phyloP scores from a whole-genome alignment of 2,113 vertebrate species.

The Pogonocichla stellata region DNA sequence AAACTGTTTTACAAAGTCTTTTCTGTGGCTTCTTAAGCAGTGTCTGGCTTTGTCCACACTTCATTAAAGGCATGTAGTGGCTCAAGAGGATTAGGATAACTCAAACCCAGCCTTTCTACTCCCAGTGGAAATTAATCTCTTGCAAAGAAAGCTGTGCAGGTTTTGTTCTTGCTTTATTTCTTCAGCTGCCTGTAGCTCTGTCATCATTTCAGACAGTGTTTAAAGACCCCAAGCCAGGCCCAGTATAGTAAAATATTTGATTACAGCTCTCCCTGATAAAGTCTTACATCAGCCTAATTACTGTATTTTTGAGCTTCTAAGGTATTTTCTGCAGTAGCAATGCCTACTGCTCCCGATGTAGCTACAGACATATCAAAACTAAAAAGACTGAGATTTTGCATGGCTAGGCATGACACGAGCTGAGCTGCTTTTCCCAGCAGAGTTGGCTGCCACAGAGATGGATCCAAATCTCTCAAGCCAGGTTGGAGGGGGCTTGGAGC shows the following conservation, averaged over 20 bases:
- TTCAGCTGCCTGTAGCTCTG: not conserved
- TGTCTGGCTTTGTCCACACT: slow-evolving; percentile 26
- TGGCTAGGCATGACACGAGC: too few species aligned
- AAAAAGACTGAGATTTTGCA: too few species aligned
- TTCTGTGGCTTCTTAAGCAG: slow-evolving; percentile 17
- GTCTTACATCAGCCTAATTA: not conserved
- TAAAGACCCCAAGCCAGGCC: not conserved
- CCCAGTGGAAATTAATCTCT: slow-evolving; percentile 11
- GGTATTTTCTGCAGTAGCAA: not conserved
- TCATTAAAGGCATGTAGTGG: slow-evolving; percentile 41
- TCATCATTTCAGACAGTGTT: not conserved
- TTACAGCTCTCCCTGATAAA: not conserved
- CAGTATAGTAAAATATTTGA: not conserved
- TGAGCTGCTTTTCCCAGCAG: too few species aligned
- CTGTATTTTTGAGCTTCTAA: not conserved
- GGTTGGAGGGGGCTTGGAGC: too few species aligned
- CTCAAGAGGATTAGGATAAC: slow-evolving; percentile 53
- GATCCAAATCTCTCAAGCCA: too few species aligned
- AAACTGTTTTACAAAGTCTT: not conserved
- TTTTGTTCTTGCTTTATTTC: slow-evolving; percentile 33
- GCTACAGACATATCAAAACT: too few species aligned
- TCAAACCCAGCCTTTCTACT: not conserved
- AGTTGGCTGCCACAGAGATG: too few species aligned
- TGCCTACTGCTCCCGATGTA: too few species aligned
- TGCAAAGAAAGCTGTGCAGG: not conserved